Conservation (phyloP, 2,888 invertebrate genomes). For the Apantesis nais region DNA sequence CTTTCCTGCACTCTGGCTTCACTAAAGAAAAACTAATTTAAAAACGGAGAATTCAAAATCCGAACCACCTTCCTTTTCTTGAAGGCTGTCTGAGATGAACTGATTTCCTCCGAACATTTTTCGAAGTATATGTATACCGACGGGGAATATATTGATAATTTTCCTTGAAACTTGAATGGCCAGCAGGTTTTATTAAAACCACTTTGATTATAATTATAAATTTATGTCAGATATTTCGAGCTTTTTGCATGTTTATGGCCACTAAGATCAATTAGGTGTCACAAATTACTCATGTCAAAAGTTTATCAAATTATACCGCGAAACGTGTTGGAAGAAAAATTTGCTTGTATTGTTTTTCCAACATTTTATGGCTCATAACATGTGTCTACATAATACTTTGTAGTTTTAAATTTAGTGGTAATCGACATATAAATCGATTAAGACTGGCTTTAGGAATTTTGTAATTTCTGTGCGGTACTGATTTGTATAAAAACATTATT, state of each 20-base stretch:
- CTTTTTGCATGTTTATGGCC: constrained; percentile 1
- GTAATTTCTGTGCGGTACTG: neutral
- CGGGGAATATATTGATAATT: constrained; percentile 30
- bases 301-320: neutral
- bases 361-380: neutral
- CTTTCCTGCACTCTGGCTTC: neutral
- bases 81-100: constrained; percentile 39
- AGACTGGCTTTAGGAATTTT: neutral
- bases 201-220: neutral
- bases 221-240: neutral
- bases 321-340: neutral
- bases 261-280: neutral
- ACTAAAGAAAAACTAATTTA: neutral
- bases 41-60: constrained; percentile 26
- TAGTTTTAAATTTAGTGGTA: neutral
- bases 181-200: neutral
- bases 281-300: neutral
- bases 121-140: constrained; percentile 35
- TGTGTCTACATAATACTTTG: neutral
- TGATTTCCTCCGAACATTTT: constrained; percentile 34
- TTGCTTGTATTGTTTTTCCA: neutral
- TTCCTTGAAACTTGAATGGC: constrained; percentile 34
- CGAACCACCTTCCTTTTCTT: constrained; percentile 32
- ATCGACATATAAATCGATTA: too few relatives aligned
- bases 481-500: neutral